Evolutionary conservation across 2,888 invertebrate species (phyloP).

Genomic region (Cheilosia vulpina): DNA sequence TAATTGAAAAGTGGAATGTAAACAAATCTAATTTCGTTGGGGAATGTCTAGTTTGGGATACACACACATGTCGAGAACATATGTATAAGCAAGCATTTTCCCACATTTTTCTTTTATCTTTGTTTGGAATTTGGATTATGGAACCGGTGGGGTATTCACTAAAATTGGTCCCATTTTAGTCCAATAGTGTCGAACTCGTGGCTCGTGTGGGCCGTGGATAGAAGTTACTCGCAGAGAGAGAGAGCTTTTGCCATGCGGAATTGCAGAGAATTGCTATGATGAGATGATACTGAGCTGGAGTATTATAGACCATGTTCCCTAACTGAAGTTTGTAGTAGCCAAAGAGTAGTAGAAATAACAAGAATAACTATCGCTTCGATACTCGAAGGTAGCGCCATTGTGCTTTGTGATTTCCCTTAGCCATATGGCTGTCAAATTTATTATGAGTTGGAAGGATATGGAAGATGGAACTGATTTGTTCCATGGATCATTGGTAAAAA

Average conservation of each 20-base stretch:
- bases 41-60: conserved; percentile 31
- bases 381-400: background rate
- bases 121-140: conserved; percentile 24
- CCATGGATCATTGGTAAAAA: too few relatives aligned
- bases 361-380: background rate
- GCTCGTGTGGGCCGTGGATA: background rate
- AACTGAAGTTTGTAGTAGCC: too few relatives aligned
- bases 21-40: conserved; percentile 71
- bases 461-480: too few relatives aligned
- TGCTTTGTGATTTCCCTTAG: too few relatives aligned
- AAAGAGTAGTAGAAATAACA: too few relatives aligned
- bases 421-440: too few relatives aligned
- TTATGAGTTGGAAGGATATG: too few relatives aligned
- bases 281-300: background rate
- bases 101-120: conserved; percentile 14
- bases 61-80: background rate
- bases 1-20: conserved; percentile 71
- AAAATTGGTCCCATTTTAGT: background rate
- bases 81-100: conserved; percentile 1
- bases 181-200: background rate
- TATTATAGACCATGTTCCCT: background rate
- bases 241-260: conserved; percentile 35
- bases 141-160: conserved; percentile 1
- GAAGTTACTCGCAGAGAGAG: conserved; percentile 32
- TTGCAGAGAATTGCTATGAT: background rate